Base-by-base conservation (phyloP, 1,140 invertebrate species). In the Rhysida immarginata region DNA sequence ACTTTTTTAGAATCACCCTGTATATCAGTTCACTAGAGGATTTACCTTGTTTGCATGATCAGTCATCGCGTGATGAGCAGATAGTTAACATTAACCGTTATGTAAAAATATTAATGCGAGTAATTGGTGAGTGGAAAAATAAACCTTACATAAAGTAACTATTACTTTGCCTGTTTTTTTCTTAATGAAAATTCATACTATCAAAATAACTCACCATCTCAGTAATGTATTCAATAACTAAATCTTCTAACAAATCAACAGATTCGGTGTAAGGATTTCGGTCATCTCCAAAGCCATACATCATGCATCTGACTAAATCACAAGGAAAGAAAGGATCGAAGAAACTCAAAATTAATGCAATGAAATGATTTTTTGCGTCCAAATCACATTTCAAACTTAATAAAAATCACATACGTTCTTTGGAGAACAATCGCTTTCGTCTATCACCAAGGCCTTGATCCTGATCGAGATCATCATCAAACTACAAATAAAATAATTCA, bases 271-370 rank as follows among this genome's bases (percentile, higher is more conserved):
- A 98, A 0, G 96, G 95, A 77, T 98, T 97, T 68, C 94, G 86
- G 71, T 99, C 94, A 74, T 99, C 96, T n/a, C 96, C 96, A 78
- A 99, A 99, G 0, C 96, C 96, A 72, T 95, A 99, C 91, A 99
- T 97, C 95, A 99, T 99, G 65, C 94, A 96, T 35, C 94, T 77
- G 43, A 99, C 61, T 62, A 45, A 20, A 54, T 53, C 29, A 53
- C 26, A n/a, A 54, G 0, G 41, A 35, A 16, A 16, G 29, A 16
- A 51, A 41, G 46, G 55, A 35, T 27, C 35, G 5, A 20, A 16
- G 25, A 52, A 26, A 11, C 35, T 11, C 5, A 5, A 46, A 23
- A 46, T 18, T 46, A 46, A 46, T 52, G 5, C 8, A 52, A 25
- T 52, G 50, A 25, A 16, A 16, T 5, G 20, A 35, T 16, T 35